Base-by-base conservation (phyloP, 1,140 invertebrate species). In the Gryon sp. region DNA sequence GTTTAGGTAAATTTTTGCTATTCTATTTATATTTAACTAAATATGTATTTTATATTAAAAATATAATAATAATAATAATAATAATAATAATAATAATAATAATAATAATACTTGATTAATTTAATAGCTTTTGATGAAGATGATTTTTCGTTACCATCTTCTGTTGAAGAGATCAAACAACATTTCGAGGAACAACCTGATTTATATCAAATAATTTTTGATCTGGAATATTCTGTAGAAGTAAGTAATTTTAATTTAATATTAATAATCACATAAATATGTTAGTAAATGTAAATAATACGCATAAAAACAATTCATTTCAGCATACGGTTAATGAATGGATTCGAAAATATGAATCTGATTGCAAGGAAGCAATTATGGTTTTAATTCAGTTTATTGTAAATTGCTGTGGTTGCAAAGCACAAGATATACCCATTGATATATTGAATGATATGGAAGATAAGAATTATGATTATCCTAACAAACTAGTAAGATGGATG, bases 391-490 rank as follows among this genome's bases (percentile, higher is more conserved):
- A 68, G 32, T 68, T 68, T 12, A 57, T 68, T 12, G 18, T 50
- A 2, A 38, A 41, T 22, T 48, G 50, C 24, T 68, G 52, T 28
- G 63, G 63, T 12, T 68, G 63, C 12, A 20, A 68, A 6, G 43
- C 48, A 22, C 40, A 55, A 46, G 16, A 66, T 18, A 32, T 52
- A 7, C 52, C 46, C 8, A 2, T 43, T 8, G 18, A 32, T 28
- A 24, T 26, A 1, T 34, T 60, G 0, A 9, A 46, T 12, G n/a
- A 43, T n/a, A n/a, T n/a, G n/a, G n/a, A n/a, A n/a, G n/a, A n/a
- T n/a, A n/a, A n/a, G n/a, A n/a, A n/a, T n/a, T n/a, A n/a, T n/a
- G n/a, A n/a, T n/a, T n/a, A n/a, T n/a, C n/a, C n/a, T 19, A 18
- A n/a, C 0, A 50, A 40, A 16, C 2, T 62, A 14, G 22, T 48